Evolutionary conservation across 2,888 invertebrate species (phyloP).

Genomic region (Lithophane socia): DNA sequence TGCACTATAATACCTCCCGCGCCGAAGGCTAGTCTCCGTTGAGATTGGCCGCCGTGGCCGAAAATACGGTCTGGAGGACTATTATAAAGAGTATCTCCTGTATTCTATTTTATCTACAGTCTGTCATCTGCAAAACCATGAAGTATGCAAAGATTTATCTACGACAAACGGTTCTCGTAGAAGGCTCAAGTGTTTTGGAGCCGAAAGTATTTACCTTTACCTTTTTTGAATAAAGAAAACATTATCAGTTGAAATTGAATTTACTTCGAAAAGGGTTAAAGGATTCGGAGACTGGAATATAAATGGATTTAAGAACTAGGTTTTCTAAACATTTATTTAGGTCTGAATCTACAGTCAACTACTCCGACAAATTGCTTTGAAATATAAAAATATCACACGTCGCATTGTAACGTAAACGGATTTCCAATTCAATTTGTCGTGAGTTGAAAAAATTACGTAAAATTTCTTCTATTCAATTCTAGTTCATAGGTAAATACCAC

Average conservation of each 20-base stretch:
- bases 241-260: conserved; percentile 28
- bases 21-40: too few relatives aligned
- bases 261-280: conserved; percentile 22
- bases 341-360: neutral
- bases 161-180: neutral
- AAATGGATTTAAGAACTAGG: conserved; percentile 9
- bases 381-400: neutral
- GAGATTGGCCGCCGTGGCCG: too few relatives aligned
- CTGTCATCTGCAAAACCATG: neutral
- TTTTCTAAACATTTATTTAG: conserved; percentile 28
- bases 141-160: conserved; percentile 9
- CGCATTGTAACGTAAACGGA: neutral
- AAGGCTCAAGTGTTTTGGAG: conserved; percentile 12
- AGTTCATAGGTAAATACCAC: too few relatives aligned
- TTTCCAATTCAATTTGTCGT: neutral
- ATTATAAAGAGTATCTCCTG: too few relatives aligned
- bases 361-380: conserved; percentile 14
- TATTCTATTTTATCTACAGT: too few relatives aligned
- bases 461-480: neutral
- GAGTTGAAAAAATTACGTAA: neutral
- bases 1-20: too few relatives aligned
- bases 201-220: conserved; percentile 15
- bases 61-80: too few relatives aligned
- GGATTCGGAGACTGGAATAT: conserved; percentile 5
- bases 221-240: conserved; percentile 30